Evolutionary conservation across 2,797 vertebrate species (phyloP).

Genomic region (Chaenodraco wilsoni): DNA sequence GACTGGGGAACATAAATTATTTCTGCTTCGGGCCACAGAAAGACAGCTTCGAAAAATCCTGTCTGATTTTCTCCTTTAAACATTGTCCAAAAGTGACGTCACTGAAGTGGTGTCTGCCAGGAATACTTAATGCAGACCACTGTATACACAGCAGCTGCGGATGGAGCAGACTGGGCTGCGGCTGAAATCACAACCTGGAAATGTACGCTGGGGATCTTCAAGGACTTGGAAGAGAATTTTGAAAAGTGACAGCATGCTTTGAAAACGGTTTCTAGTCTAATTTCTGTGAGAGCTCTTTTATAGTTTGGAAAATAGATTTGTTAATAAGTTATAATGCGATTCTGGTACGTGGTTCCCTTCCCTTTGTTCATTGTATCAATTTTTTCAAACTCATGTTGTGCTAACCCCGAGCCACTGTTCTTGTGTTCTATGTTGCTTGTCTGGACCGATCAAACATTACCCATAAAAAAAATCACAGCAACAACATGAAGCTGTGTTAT

Average conservation of each 20-base stretch:
- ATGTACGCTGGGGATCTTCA: background rate
- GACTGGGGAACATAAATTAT: constrained; percentile 57
- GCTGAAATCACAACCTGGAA: constrained; percentile 29
- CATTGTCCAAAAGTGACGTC: constrained; percentile 43
- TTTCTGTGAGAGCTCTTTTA: constrained; percentile 13
- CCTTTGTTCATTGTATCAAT: constrained; percentile 16
- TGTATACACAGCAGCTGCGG: constrained; percentile 14
- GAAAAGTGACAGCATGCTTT: constrained; percentile 7
- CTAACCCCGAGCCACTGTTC: constrained; percentile 8
- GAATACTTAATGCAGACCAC: constrained; percentile 16
- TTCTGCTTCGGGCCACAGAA: constrained; percentile 46
- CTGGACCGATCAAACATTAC: constrained; percentile 37
- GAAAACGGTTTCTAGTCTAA: background rate
- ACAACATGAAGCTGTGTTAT: constrained; percentile 59
- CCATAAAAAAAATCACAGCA: constrained; percentile 14
- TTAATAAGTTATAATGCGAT: constrained; percentile 8
- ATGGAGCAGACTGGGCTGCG: constrained; percentile 11
- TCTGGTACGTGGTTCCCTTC: constrained; percentile 15
- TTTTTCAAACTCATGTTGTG: constrained; percentile 16
- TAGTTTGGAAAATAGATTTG: background rate
- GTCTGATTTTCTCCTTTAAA: constrained; percentile 49
- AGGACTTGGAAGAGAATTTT: constrained; percentile 18
- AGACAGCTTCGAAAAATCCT: constrained; percentile 42
- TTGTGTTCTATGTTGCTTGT: constrained; percentile 19
- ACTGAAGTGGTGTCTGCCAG: constrained; percentile 30